Evolutionary conservation across 2,113 vertebrate genomes (phyloP).

Genomic region (Microcebus tavaratra): DNA sequence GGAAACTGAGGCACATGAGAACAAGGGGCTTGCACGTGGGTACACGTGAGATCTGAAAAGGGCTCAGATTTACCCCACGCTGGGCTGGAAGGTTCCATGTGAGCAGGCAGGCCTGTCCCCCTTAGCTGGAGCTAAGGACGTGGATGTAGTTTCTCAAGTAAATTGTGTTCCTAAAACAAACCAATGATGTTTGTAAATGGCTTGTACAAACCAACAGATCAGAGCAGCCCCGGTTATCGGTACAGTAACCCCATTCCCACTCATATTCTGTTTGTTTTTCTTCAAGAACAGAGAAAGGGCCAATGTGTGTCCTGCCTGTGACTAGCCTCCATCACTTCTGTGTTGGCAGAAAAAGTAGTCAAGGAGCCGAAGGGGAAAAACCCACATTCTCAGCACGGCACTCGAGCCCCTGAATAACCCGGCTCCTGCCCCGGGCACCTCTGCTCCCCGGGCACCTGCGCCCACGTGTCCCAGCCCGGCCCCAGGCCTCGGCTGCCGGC

Average conservation of each 20-base stretch:
- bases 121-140: background rate
- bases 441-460: fast-evolving
- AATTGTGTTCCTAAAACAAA: background rate
- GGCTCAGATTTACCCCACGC: background rate
- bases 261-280: background rate
- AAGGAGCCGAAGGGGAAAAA: background rate
- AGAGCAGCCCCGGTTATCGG: background rate
- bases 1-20: background rate
- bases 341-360: background rate
- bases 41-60: fast-evolving
- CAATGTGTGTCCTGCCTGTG: background rate
- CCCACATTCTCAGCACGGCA: fast-evolving
- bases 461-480: background rate
- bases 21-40: fast-evolving
- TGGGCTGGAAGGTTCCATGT: background rate
- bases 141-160: background rate
- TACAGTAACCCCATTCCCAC: background rate
- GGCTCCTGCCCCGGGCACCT: fast-evolving
- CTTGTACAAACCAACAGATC: background rate
- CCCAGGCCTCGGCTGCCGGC: fast-evolving
- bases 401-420: fast-evolving
- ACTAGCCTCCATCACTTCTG: background rate
- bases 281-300: background rate
- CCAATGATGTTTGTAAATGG: no score
- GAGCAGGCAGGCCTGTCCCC: background rate